Evolutionary conservation across 2,888 invertebrate species (phyloP).

Genomic region (Caenorhabditis imperialis): DNA sequence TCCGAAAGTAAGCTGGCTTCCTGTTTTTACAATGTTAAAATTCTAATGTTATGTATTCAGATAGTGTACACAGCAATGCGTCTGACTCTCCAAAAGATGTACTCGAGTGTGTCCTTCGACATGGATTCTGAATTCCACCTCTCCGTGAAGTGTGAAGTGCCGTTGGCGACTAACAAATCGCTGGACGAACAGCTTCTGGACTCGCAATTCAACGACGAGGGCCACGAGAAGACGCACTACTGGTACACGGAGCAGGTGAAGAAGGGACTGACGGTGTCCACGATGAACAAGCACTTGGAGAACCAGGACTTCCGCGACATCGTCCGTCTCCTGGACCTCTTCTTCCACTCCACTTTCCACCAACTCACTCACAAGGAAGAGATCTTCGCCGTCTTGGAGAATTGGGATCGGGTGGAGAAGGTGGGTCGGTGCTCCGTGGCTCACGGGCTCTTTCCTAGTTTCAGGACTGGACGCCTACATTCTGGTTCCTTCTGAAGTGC

Average conservation of each 20-base stretch:
- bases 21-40: background rate
- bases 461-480: slow-evolving; percentile 43
- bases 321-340: slow-evolving; percentile 49
- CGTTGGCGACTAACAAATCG: slow-evolving; percentile 15
- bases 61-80: slow-evolving; percentile 48
- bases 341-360: slow-evolving; percentile 55
- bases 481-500: slow-evolving; percentile 48
- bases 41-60: slow-evolving; percentile 12
- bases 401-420: slow-evolving; percentile 27
- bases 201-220: slow-evolving; percentile 41
- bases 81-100: slow-evolving; percentile 35
- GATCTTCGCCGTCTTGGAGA: slow-evolving; percentile 29
- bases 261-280: slow-evolving; percentile 41
- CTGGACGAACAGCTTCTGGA: slow-evolving; percentile 42
- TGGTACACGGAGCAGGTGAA: slow-evolving; percentile 41
- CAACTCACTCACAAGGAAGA: slow-evolving; percentile 56
- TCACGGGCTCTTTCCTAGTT: background rate
- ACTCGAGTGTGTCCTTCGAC: slow-evolving; percentile 39
- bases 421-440: too few relatives aligned
- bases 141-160: slow-evolving; percentile 21
- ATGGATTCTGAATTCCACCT: slow-evolving; percentile 34
- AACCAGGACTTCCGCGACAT: slow-evolving; percentile 50
- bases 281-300: slow-evolving; percentile 38
- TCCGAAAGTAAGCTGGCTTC: slow-evolving; percentile 42
- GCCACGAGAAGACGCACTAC: slow-evolving; percentile 24